A percentile compares a stretch with the other conserved stretches of the same genome.
These are phyloP conservation scores for Pycnomerus fuliginosus DNA, from an alignment of 2,888 invertebrate genomes.

Conservation along the genomic window DNA sequence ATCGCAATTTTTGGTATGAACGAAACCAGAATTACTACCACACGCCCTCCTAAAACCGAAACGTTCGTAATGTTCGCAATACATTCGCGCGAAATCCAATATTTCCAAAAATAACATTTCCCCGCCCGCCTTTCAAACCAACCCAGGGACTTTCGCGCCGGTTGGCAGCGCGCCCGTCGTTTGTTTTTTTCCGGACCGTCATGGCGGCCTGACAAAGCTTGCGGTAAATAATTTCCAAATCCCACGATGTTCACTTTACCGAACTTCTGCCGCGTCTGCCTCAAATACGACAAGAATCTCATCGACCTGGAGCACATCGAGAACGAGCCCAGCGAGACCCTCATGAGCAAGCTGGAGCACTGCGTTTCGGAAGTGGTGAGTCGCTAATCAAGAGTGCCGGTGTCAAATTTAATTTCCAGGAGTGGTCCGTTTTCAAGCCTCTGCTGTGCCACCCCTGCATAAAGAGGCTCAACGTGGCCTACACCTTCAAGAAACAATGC, in stretches of 20 bases:
- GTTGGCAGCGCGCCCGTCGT: no score
- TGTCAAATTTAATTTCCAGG: constrained; percentile 40
- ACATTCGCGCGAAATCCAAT: no score
- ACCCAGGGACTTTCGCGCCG: no score
- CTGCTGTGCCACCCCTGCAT: constrained; percentile 48
- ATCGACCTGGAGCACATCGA: constrained; percentile 47
- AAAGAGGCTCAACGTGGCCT: constrained; percentile 45
- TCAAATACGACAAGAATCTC: constrained; percentile 46
- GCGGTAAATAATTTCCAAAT: no score
- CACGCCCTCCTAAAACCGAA: no score
- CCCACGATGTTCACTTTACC: constrained; percentile 47
- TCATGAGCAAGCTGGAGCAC: constrained; percentile 46
- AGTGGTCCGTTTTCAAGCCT: constrained; percentile 46
- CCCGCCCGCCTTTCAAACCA: no score
- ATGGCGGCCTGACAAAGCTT: no score
- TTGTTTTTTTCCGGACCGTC: no score
- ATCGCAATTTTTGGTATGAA: no score
- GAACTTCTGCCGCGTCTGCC: constrained; percentile 50
- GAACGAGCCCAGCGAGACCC: constrained; percentile 44
- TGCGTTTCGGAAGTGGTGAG: constrained; percentile 51
- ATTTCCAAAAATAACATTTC: no score
- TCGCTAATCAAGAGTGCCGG: constrained; percentile 7
- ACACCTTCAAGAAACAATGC: constrained; percentile 49
- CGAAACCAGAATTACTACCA: no score
- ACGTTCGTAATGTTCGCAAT: no score